Evolutionary conservation across 2,113 vertebrate genomes (phyloP), one percentile per base, ranked within the genome.

Genomic region (Turdus rufiventris): DNA sequence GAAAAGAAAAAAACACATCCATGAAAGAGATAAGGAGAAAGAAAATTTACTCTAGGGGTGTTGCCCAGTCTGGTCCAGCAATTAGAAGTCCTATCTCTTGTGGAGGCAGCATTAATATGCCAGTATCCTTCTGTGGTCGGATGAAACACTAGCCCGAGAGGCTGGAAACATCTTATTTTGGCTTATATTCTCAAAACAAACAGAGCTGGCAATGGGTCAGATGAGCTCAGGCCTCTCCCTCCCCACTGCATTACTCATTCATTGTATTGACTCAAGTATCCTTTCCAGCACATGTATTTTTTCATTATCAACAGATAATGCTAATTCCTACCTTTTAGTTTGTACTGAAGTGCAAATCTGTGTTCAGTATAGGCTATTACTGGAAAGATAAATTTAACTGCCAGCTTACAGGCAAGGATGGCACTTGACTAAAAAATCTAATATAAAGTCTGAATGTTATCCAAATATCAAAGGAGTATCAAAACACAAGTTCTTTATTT

Each of bases 31-130:
- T 9, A 88, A 7, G 3, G 24, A 57, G 1, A 12, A 47, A 9
- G 13, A 36, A 88, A 56, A 42, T 16, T 62, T 90, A 36, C 45
- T 45, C 28, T 36, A 34, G 43, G 20, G 2, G 2, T 47, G 20
- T 50, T 58, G 15, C 26, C 31, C 29, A n/a, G 12, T 6, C 21
- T 78, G 25, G 14, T 40, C 31, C 42, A 66, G 21, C 7, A 7
- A 6, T n/a, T 43, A 28, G 31, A 76, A 79, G 6, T 31, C 9
- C n/a, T 19, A 5, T 42, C 12, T 1, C 0, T 11, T 36, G 26
- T 3, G 4, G 25, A 75, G 48, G 29, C 72, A 54, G n/a, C 11
- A 21, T 31, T 62, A 18, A 24, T 4, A 2, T 47, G 29, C 31
- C 40, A 34, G 9, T 20, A 31, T 51, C 16, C 24, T 74, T 48